Evolutionary conservation across 2,797 vertebrate genomes (phyloP).

Genomic region (Phoebastria nigripes): DNA sequence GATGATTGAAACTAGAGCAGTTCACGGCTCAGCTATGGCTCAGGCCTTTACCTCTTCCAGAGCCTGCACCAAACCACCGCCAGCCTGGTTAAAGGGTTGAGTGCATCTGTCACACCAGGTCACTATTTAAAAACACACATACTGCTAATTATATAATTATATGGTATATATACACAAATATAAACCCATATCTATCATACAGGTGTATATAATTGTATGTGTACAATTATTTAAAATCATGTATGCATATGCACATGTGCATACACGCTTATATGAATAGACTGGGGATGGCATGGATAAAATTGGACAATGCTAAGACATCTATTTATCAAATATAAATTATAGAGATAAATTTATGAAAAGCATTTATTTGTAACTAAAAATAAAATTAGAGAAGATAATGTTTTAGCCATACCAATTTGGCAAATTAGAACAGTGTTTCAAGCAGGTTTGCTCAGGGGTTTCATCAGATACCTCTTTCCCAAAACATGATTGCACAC

Average conservation of each 20-base stretch:
- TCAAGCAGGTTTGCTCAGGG: not conserved
- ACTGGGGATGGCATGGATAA: not conserved
- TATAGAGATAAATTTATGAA: not conserved
- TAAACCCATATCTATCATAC: not conserved
- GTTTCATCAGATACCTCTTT: not conserved
- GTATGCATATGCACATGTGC: not conserved
- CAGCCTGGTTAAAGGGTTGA: no score
- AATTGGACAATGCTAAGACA: rapidly evolving
- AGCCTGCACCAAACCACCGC: no score
- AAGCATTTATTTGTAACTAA: not conserved
- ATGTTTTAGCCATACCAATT: not conserved
- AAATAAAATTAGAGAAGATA: not conserved
- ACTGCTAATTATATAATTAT: not conserved
- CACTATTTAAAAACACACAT: not conserved
- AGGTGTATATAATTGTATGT: not conserved
- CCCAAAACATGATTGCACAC: not conserved
- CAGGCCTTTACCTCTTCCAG: no score
- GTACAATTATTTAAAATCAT: not conserved
- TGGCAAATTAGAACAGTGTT: not conserved
- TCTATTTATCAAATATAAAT: not conserved
- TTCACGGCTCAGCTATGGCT: no score
- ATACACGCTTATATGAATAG: not conserved
- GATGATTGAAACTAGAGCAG: no score
- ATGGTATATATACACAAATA: not conserved
- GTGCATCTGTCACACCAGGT: not conserved